Conservation (phyloP, 2,888 invertebrate genomes). For the Drosophila phalerata region DNA sequence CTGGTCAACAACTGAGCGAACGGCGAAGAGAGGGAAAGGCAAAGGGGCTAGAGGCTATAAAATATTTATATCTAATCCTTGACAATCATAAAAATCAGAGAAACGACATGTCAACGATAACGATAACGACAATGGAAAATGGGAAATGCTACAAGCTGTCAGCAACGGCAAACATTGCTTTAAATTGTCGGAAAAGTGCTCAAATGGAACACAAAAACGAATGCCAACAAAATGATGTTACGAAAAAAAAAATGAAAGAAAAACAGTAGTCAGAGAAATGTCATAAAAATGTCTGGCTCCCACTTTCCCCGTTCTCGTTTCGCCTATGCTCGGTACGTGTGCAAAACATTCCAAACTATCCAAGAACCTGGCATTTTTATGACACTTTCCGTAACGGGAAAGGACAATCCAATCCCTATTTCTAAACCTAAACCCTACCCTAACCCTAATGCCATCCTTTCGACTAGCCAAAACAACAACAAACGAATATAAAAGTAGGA, state of each 20-base stretch:
- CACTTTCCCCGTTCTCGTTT: conserved; percentile 22
- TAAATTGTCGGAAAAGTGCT: conserved; percentile 78
- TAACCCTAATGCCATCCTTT: conserved; percentile 38
- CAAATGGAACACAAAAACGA: conserved; percentile 31
- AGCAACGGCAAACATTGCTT: conserved; percentile 72
- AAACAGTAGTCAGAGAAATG: conserved; percentile 75
- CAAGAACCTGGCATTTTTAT: conserved; percentile 67
- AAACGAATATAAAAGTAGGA: conserved; percentile 47
- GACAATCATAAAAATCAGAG: conserved; percentile 79
- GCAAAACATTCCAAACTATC: conserved; percentile 67
- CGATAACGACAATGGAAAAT: conserved; percentile 54
- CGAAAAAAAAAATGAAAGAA: conserved; percentile 13
- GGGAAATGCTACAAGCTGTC: conserved; percentile 67
- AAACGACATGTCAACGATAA: conserved; percentile 68
- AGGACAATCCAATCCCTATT: conserved; percentile 55
- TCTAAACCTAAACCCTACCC: not conserved
- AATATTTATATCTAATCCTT: conserved; percentile 83
- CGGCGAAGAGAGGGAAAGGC: not conserved
- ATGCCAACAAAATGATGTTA: conserved; percentile 31
- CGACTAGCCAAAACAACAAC: conserved; percentile 25
- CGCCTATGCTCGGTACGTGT: conserved; percentile 55
- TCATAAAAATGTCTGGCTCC: conserved; percentile 75
- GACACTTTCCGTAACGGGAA: conserved; percentile 68
- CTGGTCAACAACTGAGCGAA: conserved; percentile 45
- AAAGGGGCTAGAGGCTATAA: conserved; percentile 52